phyloP scores from a whole-genome alignment of 2,888 invertebrate species.

The Lordiphosa andalusiaca region DNA sequence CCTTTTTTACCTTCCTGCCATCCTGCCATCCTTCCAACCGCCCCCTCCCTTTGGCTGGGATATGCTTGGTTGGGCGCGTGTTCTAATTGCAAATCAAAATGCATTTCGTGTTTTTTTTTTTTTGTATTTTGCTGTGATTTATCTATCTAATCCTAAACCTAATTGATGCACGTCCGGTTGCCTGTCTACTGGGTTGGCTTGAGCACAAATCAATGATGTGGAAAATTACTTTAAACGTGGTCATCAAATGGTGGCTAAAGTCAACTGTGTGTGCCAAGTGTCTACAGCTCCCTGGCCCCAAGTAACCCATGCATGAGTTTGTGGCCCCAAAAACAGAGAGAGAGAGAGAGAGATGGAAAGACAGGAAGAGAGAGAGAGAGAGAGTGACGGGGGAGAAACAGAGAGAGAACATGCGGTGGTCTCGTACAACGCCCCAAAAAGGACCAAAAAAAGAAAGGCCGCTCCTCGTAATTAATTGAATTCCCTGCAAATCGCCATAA shows the following conservation, averaged over 20 bases:
- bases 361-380: neutral
- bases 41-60: neutral
- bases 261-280: conserved; percentile 7
- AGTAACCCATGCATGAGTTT: conserved; percentile 7
- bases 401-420: neutral
- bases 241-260: conserved; percentile 8
- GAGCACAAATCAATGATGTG: conserved; percentile 64
- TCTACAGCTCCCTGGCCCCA: conserved; percentile 5
- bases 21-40: too few species aligned
- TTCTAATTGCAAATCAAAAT: conserved; percentile 12
- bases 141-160: conserved; percentile 7
- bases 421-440: conserved; percentile 23
- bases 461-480: conserved; percentile 32
- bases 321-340: conserved; percentile 2
- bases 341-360: neutral
- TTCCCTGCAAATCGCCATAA: conserved; percentile 34
- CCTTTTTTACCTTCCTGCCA: too few species aligned
- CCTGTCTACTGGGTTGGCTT: conserved; percentile 35
- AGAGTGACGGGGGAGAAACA: too few species aligned
- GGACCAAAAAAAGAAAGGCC: neutral
- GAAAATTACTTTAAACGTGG: conserved; percentile 64
- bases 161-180: conserved; percentile 59
- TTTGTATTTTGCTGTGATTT: too few species aligned
- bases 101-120: neutral
- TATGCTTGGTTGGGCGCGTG: too few species aligned